Evolutionary conservation across 2,797 vertebrate genomes (phyloP).

Genomic region (Lepus oiostolus): DNA sequence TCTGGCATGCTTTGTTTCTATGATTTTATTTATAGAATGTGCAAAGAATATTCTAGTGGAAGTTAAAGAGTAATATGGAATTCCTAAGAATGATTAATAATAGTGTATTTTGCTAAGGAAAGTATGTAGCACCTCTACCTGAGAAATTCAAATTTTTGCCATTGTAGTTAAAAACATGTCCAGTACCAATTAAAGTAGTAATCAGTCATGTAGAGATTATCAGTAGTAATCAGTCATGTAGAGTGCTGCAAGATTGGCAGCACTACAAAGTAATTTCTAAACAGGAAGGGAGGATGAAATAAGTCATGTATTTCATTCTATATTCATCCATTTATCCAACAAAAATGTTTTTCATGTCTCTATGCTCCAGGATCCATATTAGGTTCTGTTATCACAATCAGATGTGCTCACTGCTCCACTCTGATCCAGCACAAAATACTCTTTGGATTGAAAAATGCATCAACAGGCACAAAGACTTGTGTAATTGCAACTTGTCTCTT

Average conservation of each 20-base stretch:
- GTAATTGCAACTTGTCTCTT: neutral
- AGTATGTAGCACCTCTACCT: neutral
- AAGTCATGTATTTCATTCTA: no score
- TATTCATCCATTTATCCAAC: neutral
- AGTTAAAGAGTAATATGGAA: neutral
- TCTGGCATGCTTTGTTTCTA: neutral
- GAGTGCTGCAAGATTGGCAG: neutral
- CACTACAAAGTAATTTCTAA: slow-evolving; percentile 41
- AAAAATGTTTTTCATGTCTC: neutral
- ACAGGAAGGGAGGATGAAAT: neutral
- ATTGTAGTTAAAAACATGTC: neutral
- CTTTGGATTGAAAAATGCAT: neutral
- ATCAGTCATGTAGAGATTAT: slow-evolving; percentile 5
- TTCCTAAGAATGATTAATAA: slow-evolving; percentile 29
- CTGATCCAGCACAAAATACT: neutral
- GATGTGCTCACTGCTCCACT: neutral
- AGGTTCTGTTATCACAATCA: neutral
- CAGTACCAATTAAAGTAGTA: neutral
- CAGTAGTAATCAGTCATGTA: neutral
- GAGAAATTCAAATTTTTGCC: slow-evolving; percentile 5
- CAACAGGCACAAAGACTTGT: neutral
- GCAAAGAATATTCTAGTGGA: neutral
- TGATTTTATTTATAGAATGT: slow-evolving; percentile 4
- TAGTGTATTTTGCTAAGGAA: neutral
- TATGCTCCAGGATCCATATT: neutral